Percentiles rank a stretch among this genome's conserved stretches.
These are phyloP conservation scores for Hyphantria cunea DNA, from an alignment of 1,140 invertebrate species.

Conservation along the genomic window DNA sequence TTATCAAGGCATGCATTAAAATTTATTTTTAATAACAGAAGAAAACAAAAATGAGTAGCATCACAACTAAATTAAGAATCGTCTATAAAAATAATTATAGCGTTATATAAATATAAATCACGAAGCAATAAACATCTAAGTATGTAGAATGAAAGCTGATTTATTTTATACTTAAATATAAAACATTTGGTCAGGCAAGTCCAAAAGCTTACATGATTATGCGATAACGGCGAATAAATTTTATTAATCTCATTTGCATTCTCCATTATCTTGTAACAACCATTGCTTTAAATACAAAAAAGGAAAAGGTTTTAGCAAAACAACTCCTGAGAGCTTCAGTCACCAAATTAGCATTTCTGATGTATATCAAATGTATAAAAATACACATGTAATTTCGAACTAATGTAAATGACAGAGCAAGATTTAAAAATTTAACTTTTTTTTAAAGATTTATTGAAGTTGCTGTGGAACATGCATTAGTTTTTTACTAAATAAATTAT, in stretches of 20 bases:
- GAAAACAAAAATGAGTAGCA: too few relatives aligned
- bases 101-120: constrained; percentile 34
- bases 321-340: neutral
- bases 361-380: constrained; percentile 12
- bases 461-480: neutral
- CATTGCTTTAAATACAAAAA: constrained; percentile 15
- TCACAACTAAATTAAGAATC: neutral
- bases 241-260: constrained; percentile 25
- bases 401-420: constrained; percentile 10
- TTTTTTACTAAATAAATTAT: too few relatives aligned
- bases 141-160: constrained; percentile 27
- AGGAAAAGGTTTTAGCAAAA: constrained; percentile 18
- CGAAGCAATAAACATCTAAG: constrained; percentile 32
- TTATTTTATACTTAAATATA: constrained; percentile 9
- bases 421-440: constrained; percentile 7
- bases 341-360: constrained; percentile 14
- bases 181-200: constrained; percentile 2
- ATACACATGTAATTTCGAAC: constrained; percentile 2
- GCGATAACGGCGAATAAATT: constrained; percentile 16
- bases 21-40: too few relatives aligned
- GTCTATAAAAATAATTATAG: constrained; percentile 34
- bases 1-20: too few relatives aligned
- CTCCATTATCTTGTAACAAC: constrained; percentile 16
- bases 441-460: constrained; percentile 15
- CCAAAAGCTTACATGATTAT: constrained; percentile 7